Conservation (phyloP, 2,113 vertebrate genomes). For the Oreochromis tanganicae region DNA sequence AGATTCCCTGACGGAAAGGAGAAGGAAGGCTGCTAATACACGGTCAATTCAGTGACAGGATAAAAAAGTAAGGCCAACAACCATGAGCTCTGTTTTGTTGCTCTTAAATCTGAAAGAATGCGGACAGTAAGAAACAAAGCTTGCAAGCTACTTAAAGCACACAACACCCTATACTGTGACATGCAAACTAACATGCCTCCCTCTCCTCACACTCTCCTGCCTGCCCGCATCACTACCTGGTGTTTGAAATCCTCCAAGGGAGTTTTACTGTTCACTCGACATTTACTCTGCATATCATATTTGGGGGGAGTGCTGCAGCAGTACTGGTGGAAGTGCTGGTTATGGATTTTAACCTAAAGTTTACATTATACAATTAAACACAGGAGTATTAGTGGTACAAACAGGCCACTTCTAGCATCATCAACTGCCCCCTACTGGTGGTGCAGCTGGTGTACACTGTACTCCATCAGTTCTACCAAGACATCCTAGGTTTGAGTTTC, state of each 20-base stretch:
- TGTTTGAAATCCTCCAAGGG: background rate
- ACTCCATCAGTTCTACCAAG: background rate
- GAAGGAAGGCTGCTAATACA: background rate
- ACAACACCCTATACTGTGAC: background rate
- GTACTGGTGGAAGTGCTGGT: no score
- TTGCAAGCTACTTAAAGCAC: background rate
- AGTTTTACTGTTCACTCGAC: background rate
- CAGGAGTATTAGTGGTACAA: background rate
- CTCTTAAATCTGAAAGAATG: background rate
- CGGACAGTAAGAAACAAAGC: background rate
- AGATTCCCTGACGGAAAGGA: background rate
- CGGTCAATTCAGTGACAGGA: background rate
- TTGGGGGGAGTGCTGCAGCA: background rate
- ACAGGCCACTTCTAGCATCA: background rate
- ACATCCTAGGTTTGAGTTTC: background rate
- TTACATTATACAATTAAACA: background rate
- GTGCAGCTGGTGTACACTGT: background rate
- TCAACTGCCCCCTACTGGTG: constrained; percentile 15
- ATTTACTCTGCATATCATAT: background rate
- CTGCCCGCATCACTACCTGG: background rate
- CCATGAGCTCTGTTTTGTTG: background rate
- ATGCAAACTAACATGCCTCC: background rate
- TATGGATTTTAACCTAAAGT: background rate
- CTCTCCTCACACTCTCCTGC: background rate
- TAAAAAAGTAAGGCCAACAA: background rate